Evolutionary conservation across 2,797 vertebrate species (phyloP).

Genomic region (Lepidocolaptes lacrymiger): DNA sequence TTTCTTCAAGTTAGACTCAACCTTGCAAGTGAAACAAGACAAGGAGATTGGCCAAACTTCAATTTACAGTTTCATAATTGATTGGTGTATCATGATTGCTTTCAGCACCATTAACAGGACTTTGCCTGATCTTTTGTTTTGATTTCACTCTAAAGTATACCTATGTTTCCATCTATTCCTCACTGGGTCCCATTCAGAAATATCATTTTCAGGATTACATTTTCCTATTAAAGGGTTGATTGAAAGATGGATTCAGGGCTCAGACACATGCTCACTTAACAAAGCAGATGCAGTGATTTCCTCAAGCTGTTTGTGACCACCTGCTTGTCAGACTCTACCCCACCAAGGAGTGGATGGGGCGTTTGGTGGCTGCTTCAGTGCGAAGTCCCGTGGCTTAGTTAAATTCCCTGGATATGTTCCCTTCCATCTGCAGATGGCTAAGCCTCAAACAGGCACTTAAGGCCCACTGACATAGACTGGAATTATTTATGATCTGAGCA

Average conservation of each 20-base stretch:
- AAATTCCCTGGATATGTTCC: neutral
- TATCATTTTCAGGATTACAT: neutral
- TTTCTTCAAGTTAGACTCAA: neutral
- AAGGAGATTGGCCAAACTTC: neutral
- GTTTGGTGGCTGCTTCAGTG: neutral
- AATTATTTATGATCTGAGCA: neutral
- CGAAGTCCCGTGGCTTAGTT: neutral
- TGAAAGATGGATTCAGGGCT: constrained; percentile 32
- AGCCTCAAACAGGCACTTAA: neutral
- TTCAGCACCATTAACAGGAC: neutral
- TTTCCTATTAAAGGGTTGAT: constrained; percentile 6
- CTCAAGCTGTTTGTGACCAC: constrained; percentile 32
- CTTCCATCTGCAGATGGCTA: neutral
- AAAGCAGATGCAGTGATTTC: constrained; percentile 28
- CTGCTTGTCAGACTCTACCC: constrained; percentile 1
- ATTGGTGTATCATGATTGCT: neutral
- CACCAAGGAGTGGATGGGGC: neutral
- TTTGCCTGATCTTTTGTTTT: neutral
- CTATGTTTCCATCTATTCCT: neutral
- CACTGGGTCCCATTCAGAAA: neutral
- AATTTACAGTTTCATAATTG: neutral
- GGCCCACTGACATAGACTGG: neutral
- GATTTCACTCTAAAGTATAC: neutral
- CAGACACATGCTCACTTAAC: constrained; percentile 6
- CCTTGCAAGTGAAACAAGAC: neutral